Conservation (phyloP, 2,113 vertebrate species). For the Pipra filicauda region DNA sequence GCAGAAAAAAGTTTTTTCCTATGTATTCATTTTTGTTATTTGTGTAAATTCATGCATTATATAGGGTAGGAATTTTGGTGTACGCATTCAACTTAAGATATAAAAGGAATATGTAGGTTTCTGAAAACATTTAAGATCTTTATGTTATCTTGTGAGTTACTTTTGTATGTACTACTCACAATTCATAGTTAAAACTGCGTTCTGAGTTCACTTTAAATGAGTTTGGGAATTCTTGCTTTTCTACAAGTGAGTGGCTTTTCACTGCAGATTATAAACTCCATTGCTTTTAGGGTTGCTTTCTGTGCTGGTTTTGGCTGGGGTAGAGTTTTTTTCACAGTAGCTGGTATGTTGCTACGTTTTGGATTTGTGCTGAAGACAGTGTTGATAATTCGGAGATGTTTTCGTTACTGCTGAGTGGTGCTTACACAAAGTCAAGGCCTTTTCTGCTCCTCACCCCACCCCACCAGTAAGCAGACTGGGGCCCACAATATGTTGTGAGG, state of each 20-base stretch:
- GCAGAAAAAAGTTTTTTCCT: neutral
- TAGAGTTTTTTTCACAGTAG: neutral
- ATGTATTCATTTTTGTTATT: neutral
- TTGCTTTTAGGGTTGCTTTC: neutral
- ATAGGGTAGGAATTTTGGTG: neutral
- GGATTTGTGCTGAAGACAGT: neutral
- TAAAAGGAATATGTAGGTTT: neutral
- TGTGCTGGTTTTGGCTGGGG: neutral
- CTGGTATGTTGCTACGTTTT: neutral
- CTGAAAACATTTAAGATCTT: neutral
- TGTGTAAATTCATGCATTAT: neutral
- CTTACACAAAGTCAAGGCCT: neutral
- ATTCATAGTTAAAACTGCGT: neutral
- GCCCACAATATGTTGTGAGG: accelerated
- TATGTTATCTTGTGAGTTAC: neutral
- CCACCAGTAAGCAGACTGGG: neutral
- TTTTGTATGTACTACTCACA: neutral
- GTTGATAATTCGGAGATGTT: neutral
- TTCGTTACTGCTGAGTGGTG: accelerated
- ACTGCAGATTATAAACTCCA: neutral
- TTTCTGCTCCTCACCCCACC: neutral
- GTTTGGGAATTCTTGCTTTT: neutral
- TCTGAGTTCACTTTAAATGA: neutral
- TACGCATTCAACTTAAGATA: neutral
- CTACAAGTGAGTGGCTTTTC: neutral